Conservation (phyloP, 2,113 vertebrate genomes). For the Pseudorasbora parva region DNA sequence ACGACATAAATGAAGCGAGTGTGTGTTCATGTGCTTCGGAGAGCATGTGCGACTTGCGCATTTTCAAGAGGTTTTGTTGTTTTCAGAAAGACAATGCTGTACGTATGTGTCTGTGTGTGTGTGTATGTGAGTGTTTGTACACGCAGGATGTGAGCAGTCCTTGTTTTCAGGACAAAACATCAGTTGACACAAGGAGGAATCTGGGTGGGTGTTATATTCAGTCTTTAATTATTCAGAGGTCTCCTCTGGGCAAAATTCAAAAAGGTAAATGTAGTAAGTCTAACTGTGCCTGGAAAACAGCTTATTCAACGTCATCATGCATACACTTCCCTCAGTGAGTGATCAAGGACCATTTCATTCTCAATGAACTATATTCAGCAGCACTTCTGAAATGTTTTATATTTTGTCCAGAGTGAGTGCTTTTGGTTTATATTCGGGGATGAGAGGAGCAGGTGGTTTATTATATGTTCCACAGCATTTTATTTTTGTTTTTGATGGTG, state of each 20-base stretch:
- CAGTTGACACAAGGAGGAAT: slow-evolving; percentile 25
- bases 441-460: background rate
- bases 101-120: slow-evolving; percentile 35
- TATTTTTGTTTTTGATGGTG: slow-evolving; percentile 11
- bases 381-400: slow-evolving; percentile 28
- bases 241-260: slow-evolving; percentile 35
- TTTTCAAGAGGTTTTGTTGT: slow-evolving; percentile 39
- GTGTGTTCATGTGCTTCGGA: slow-evolving; percentile 40
- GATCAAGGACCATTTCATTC: background rate
- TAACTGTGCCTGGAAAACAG: slow-evolving; percentile 13
- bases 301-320: background rate
- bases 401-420: slow-evolving; percentile 50
- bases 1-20: slow-evolving; percentile 58
- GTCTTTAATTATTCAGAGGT: slow-evolving; percentile 21
- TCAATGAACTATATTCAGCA: background rate
- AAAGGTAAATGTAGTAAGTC: slow-evolving; percentile 26
- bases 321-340: background rate
- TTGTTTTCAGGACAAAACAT: slow-evolving; percentile 42
- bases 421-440: slow-evolving; percentile 21
- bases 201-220: slow-evolving; percentile 31
- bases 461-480: slow-evolving; percentile 5
- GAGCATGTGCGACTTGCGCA: slow-evolving; percentile 38
- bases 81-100: slow-evolving; percentile 34
- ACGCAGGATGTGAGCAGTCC: slow-evolving; percentile 42
- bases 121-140: slow-evolving; percentile 42